phyloP scores from a whole-genome alignment of 2,888 invertebrate species.

The Cremastinae sp. region DNA sequence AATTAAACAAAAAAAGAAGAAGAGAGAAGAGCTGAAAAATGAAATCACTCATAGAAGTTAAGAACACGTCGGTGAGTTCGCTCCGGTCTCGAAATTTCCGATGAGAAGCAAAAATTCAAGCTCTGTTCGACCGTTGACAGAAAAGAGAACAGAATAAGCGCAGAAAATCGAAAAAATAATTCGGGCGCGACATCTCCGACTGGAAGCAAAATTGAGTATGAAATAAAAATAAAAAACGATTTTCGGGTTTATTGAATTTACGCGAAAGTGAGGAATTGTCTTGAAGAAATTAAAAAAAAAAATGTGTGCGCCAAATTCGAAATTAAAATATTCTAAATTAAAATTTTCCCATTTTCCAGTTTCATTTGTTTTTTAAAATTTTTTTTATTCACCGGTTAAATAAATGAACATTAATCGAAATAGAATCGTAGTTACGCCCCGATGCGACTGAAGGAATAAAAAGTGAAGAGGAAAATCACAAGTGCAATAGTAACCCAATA shows the following conservation, averaged over 20 bases:
- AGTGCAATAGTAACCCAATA: slow-evolving; percentile 80
- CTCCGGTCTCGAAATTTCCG: slow-evolving; percentile 75
- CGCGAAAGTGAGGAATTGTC: slow-evolving; percentile 78
- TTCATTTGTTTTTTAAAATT: background rate
- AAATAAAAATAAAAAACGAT: slow-evolving; percentile 54
- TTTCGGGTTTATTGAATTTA: slow-evolving; percentile 60
- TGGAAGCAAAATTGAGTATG: slow-evolving; percentile 60
- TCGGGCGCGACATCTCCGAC: slow-evolving; percentile 76
- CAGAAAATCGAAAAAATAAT: slow-evolving; percentile 32
- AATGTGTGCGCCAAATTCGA: slow-evolving; percentile 56
- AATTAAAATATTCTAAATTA: slow-evolving; percentile 24
- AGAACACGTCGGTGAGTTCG: slow-evolving; percentile 70
- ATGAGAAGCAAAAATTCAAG: background rate
- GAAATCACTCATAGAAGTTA: slow-evolving; percentile 64
- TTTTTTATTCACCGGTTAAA: too few relatives aligned
- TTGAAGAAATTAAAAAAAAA: slow-evolving; percentile 57
- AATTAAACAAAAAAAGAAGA: slow-evolving; percentile 70
- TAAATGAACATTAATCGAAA: too few relatives aligned
- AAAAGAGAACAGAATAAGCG: slow-evolving; percentile 23
- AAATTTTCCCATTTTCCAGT: slow-evolving; percentile 59
- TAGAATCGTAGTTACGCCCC: slow-evolving; percentile 62
- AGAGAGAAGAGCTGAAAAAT: slow-evolving; percentile 28
- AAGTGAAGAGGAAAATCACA: slow-evolving; percentile 74
- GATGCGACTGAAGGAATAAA: slow-evolving; percentile 60
- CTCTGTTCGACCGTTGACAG: slow-evolving; percentile 9